Percentiles rank a stretch among this genome's conserved stretches.
Conservation (phyloP, 2,113 vertebrate genomes). For the Ceyx margarethae region DNA sequence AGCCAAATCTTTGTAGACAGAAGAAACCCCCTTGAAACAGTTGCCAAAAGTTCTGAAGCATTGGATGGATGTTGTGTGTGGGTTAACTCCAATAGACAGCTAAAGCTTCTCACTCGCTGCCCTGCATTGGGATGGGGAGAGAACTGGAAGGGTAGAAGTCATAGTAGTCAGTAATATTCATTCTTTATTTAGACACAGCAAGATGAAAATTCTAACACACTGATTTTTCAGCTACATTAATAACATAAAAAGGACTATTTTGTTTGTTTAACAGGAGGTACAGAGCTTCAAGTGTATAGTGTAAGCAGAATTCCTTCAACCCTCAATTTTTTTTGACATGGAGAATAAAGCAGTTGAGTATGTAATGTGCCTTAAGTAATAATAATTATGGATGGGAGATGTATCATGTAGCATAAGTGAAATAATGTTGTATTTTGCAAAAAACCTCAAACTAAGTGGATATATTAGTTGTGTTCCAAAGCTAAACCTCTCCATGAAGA, state of each 20-base stretch:
- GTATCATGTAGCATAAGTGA: background rate
- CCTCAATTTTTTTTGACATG: background rate
- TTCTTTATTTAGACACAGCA: background rate
- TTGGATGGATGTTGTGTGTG: background rate
- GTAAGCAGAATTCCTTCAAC: background rate
- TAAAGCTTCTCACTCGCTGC: background rate
- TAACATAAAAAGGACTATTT: background rate
- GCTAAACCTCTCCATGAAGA: background rate
- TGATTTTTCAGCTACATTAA: background rate
- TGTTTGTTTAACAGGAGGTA: background rate
- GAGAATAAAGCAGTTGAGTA: background rate
- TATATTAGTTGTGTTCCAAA: background rate
- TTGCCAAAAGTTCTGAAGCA: background rate
- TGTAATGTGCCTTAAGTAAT: background rate
- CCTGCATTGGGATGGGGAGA: fast-evolving
- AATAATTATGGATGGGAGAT: background rate
- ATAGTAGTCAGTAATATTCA: background rate
- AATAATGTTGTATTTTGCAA: background rate
- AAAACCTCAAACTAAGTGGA: background rate
- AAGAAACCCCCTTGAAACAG: background rate
- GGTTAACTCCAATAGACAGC: background rate
- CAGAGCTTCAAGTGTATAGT: background rate
- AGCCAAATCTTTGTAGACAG: background rate
- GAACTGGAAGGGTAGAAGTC: background rate
- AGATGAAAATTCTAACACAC: background rate